Evolutionary conservation across 2,797 vertebrate species (phyloP).

Genomic region (Argentina silus): DNA sequence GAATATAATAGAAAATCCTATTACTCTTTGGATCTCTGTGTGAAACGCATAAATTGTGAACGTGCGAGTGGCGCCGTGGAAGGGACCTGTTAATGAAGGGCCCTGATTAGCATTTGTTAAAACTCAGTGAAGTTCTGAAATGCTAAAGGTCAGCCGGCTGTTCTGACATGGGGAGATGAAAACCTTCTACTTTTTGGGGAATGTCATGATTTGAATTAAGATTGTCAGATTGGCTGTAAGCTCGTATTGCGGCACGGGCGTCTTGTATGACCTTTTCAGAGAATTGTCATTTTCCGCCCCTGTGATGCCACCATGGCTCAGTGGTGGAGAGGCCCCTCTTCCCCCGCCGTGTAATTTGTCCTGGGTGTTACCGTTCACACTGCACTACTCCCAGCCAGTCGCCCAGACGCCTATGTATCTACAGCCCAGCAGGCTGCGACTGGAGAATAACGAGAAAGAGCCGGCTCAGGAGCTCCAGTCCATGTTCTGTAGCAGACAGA

Average conservation of each 20-base stretch:
- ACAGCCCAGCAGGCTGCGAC: conserved; percentile 78
- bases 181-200: conserved; percentile 74
- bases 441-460: conserved; percentile 71
- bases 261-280: conserved; percentile 86
- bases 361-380: conserved; percentile 80
- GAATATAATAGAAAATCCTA: conserved; percentile 60
- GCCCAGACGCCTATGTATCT: conserved; percentile 71
- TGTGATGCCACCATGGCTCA: conserved; percentile 81
- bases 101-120: conserved; percentile 82
- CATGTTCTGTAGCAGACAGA: conserved; percentile 56
- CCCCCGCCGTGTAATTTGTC: conserved; percentile 76
- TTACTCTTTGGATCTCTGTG: conserved; percentile 59
- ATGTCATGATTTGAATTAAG: conserved; percentile 88
- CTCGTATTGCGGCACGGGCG: conserved; percentile 75
- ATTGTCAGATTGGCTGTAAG: conserved; percentile 84
- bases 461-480: conserved; percentile 52
- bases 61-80: conserved; percentile 22
- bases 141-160: conserved; percentile 78
- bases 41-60: conserved; percentile 65
- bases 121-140: conserved; percentile 77
- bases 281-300: conserved; percentile 86
- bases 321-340: conserved; percentile 69
- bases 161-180: conserved; percentile 77
- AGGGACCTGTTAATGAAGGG: conserved; percentile 72
- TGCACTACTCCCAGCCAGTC: conserved; percentile 68